Evolutionary conservation across 2,797 vertebrate species (phyloP).

Genomic region (Nyctibius grandis): DNA sequence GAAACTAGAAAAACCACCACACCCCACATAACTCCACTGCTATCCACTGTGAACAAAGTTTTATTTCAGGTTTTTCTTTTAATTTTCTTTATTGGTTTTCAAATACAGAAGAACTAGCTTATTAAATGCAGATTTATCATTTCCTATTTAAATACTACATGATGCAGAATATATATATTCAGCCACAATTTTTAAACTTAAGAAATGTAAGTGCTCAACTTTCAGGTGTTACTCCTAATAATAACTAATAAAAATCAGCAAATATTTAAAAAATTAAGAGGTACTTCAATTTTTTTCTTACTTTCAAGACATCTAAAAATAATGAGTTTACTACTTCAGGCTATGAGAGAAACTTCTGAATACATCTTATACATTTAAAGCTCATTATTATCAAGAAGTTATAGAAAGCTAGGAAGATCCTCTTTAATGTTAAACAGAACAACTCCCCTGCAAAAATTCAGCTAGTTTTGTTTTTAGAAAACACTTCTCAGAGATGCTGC

Average conservation of each 20-base stretch:
- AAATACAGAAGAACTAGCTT: neutral
- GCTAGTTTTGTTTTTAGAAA: neutral
- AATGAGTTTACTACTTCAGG: neutral
- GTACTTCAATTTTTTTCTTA: neutral
- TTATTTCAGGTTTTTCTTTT: neutral
- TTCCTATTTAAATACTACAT: neutral
- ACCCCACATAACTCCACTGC: neutral
- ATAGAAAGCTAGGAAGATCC: neutral
- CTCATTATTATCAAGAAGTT: neutral
- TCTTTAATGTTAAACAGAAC: neutral
- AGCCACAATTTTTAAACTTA: neutral
- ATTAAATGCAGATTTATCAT: neutral
- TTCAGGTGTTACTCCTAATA: neutral
- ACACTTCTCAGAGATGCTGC: neutral
- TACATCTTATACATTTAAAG: neutral
- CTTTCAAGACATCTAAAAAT: neutral
- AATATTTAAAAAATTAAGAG: neutral
- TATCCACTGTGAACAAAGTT: neutral
- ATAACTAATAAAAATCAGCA: neutral
- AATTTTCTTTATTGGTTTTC: neutral
- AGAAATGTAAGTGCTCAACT: neutral
- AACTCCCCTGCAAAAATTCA: neutral
- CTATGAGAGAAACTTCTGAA: neutral
- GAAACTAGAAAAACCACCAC: neutral
- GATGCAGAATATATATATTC: neutral